phyloP scores from a whole-genome alignment of 2,888 invertebrate genomes.

The Brachyptera risi region DNA sequence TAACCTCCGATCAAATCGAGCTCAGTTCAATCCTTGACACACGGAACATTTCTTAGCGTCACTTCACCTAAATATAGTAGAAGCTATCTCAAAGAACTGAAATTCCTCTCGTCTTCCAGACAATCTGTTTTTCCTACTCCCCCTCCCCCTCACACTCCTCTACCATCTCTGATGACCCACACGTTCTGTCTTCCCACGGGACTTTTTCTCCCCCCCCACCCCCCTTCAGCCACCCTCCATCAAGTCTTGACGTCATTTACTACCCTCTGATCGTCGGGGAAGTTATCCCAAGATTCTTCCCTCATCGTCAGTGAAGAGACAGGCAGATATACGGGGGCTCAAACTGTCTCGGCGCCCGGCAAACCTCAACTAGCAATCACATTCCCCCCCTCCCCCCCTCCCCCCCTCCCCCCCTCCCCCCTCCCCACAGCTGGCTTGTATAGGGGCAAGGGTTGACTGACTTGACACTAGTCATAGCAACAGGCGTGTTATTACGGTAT shows the following conservation, averaged over 20 bases:
- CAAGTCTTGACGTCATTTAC: conserved; percentile 21
- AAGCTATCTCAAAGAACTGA: conserved; percentile 7
- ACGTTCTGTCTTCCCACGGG: conserved; percentile 17
- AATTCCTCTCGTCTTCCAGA: conserved; percentile 21
- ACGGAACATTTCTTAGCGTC: neutral
- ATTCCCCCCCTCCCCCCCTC: neutral
- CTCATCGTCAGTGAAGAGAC: conserved; percentile 2
- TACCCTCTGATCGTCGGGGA: conserved; percentile 13
- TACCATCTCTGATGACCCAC: conserved; percentile 16
- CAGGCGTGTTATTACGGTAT: too few relatives aligned
- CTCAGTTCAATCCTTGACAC: too few relatives aligned
- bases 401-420: too few relatives aligned
- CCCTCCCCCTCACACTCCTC: neutral
- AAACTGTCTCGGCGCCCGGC: conserved; percentile 9
- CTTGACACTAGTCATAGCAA: too few relatives aligned
- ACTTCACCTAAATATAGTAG: conserved; percentile 18
- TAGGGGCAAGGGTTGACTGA: too few relatives aligned
- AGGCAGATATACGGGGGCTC: too few relatives aligned
- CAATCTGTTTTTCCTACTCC: conserved; percentile 17
- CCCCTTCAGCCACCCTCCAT: neutral
- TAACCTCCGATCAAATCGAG: too few relatives aligned
- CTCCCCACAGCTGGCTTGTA: too few relatives aligned
- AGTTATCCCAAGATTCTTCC: conserved; percentile 16
- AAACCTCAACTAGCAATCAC: conserved; percentile 4
- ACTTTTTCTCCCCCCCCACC: neutral